Evolutionary conservation across 1,140 invertebrate species (phyloP).

Genomic region (Teleopsis dalmanni): DNA sequence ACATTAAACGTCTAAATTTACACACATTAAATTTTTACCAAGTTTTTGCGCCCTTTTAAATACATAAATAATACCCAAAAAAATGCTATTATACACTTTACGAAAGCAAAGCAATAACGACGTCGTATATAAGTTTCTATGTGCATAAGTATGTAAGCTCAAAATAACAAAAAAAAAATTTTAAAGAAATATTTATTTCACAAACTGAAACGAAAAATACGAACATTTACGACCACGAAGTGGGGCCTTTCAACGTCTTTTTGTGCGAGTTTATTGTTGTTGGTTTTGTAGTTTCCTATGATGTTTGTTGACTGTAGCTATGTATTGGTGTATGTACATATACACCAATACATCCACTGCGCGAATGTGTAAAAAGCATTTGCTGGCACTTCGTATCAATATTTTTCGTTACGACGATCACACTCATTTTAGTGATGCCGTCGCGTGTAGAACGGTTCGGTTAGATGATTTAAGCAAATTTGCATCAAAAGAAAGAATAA

Average conservation of each 20-base stretch:
- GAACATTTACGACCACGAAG: slow-evolving; percentile 2
- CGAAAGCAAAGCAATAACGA: no score
- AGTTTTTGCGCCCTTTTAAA: no score
- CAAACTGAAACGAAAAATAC: slow-evolving; percentile 3
- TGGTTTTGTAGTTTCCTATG: slow-evolving; percentile 6
- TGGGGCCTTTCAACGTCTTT: slow-evolving; percentile 5
- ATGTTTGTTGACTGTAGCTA: slow-evolving; percentile 5
- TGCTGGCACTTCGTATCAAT: slow-evolving; percentile 38
- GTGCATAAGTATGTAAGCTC: no score
- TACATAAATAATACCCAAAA: no score
- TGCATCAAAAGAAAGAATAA: slow-evolving; percentile 11
- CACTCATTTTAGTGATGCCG: slow-evolving; percentile 41
- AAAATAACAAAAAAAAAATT: no score
- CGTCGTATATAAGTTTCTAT: no score
- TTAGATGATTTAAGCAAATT: slow-evolving; percentile 17
- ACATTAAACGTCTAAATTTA: no score
- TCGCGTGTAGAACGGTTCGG: slow-evolving; percentile 30
- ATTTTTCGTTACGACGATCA: slow-evolving; percentile 44
- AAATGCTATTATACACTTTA: no score
- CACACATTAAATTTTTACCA: no score
- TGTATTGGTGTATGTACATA: neutral
- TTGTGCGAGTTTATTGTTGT: neutral
- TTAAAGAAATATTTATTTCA: no score
- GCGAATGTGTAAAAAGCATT: slow-evolving; percentile 16
- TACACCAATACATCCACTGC: neutral